Evolutionary conservation across 2,888 invertebrate species (phyloP).

Genomic region (Drosophila mayaguana): DNA sequence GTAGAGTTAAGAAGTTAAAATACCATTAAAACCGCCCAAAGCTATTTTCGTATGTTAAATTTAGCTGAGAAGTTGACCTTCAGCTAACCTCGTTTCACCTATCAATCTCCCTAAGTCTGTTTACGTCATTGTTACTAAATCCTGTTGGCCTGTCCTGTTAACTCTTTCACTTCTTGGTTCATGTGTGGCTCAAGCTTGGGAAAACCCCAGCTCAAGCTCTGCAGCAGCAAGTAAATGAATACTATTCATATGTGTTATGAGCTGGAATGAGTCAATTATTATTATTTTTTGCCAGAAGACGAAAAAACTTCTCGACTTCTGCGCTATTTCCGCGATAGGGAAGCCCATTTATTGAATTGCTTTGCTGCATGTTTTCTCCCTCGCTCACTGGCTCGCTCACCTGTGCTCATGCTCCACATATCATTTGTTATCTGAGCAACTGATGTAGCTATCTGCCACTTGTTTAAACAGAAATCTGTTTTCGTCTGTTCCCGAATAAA

Average conservation of each 20-base stretch:
- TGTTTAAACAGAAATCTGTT: constrained; percentile 47
- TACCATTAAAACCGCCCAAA: background rate
- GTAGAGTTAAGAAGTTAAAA: background rate
- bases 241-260: background rate
- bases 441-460: constrained; percentile 21
- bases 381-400: constrained; percentile 5
- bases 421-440: constrained; percentile 28
- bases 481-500: constrained; percentile 3
- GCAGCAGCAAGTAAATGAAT: background rate
- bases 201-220: background rate
- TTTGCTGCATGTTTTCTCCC: constrained; percentile 16
- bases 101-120: background rate
- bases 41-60: background rate
- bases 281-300: constrained; percentile 21
- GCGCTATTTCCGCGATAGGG: constrained; percentile 29
- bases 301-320: constrained; percentile 2
- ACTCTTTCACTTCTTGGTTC: background rate
- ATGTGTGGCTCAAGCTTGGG: background rate
- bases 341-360: constrained; percentile 52
- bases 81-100: background rate
- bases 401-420: constrained; percentile 1
- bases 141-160: background rate
- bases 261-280: background rate
- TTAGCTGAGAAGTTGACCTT: background rate
- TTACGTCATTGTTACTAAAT: background rate